These are phyloP conservation scores for Phaonia tiefii DNA, from an alignment of 2,888 invertebrate genomes.

Conservation along the genomic window DNA sequence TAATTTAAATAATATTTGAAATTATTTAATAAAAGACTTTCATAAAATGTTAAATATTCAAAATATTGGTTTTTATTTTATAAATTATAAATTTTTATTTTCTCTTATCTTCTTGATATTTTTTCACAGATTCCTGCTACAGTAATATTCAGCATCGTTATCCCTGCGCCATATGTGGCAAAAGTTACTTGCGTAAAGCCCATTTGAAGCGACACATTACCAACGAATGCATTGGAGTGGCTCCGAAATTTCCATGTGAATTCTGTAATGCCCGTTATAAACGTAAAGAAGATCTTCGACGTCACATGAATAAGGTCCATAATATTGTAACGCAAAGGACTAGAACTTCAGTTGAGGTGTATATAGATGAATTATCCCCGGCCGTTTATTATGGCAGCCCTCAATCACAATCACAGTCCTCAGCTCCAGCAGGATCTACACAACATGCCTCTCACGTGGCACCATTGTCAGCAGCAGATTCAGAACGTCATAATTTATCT, in stretches of 20 bases:
- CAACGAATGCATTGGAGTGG: conserved; percentile 74
- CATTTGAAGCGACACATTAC: conserved; percentile 74
- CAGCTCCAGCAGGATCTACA: neutral
- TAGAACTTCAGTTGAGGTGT: neutral
- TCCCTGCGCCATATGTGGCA: conserved; percentile 74
- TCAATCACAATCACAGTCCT: neutral
- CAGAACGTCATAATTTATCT: neutral
- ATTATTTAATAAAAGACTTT: too few relatives aligned
- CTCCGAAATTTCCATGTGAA: conserved; percentile 71
- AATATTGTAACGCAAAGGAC: conserved; percentile 49
- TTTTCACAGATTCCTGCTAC: neutral
- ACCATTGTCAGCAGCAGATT: neutral
- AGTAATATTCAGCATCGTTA: conserved; percentile 68
- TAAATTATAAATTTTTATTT: neutral
- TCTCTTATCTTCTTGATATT: neutral
- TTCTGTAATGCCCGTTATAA: conserved; percentile 72
- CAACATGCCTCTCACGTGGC: neutral
- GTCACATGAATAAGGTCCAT: conserved; percentile 72
- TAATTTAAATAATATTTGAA: too few relatives aligned
- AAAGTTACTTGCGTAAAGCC: conserved; percentile 74
- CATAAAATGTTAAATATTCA: too few relatives aligned
- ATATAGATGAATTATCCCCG: conserved; percentile 31
- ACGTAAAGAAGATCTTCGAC: conserved; percentile 73
- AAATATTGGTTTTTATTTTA: too few relatives aligned
- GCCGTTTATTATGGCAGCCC: neutral